Conservation (phyloP, 2,888 invertebrate genomes). For the Pasiphila rectangulata region DNA sequence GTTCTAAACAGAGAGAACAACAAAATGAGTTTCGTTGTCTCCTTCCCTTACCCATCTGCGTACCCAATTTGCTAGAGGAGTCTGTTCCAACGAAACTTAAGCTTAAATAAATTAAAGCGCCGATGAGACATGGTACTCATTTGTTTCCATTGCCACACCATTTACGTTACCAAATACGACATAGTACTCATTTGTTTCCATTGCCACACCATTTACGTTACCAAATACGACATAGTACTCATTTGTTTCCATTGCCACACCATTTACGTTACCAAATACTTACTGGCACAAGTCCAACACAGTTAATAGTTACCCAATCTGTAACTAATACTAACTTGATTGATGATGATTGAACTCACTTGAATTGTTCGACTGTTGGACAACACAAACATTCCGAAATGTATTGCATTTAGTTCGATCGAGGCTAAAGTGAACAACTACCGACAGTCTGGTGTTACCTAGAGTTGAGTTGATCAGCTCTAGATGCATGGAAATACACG, state of each 20-base stretch:
- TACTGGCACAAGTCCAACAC: conserved; percentile 17
- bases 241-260: background rate
- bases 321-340: conserved; percentile 30
- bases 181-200: too few species aligned
- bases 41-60: too few species aligned
- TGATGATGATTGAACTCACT: conserved; percentile 34
- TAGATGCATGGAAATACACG: background rate
- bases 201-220: too few species aligned
- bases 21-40: too few species aligned
- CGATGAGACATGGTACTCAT: too few species aligned
- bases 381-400: conserved; percentile 33
- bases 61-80: too few species aligned
- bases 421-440: conserved; percentile 40
- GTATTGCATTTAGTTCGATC: conserved; percentile 38
- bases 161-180: too few species aligned
- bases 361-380: conserved; percentile 26
- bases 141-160: background rate
- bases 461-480: conserved; percentile 35
- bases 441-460: conserved; percentile 40
- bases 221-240: background rate
- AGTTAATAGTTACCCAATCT: conserved; percentile 25
- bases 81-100: too few species aligned
- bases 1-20: too few species aligned
- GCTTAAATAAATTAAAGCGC: too few species aligned
- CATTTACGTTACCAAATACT: background rate